Base-by-base conservation (phyloP, 2,888 invertebrate genomes). In the Mechanitis mazaeus region DNA sequence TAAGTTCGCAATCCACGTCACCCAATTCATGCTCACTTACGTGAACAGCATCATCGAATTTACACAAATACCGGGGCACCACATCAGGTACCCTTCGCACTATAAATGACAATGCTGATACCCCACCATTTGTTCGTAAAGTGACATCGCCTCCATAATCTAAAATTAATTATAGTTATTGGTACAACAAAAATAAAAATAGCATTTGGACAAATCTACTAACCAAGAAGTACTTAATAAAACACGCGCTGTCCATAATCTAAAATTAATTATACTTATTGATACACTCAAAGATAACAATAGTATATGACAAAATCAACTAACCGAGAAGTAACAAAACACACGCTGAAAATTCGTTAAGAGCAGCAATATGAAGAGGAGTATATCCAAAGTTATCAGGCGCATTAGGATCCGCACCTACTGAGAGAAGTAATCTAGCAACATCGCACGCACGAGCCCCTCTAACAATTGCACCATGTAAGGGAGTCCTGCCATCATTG, bases 11-110 rank as follows among this genome's bases (percentile, higher is more conserved):
- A 75, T 96, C 96, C 0, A 95, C 95, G 71, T 96, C 96, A 0
- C 95, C 95, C 33, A 96, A 90, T 77, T 96, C 96, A 72, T 96
- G 95, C 73, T 96, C 96, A 72, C 94, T 95, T 6, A 95, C 91
- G 69, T 94, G 93, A 12, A 96, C 94, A 0, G 95, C 94, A 46
- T 93, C 91, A 71, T 96, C 95, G 54, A 96, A 91, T 76, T 95
- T 94, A 55, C 91, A 84, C 58, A 94, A 81, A 59, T 94, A 92
- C 58, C 94, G 92, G 0, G 95, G 94, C 54, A 96, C 91, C 4
- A 95, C 94, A 69, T 96, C 95, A 0, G 96, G 96, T 0, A 95
- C 96, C 68, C 95, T 91, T n/a, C 96, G 92, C 1, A 95, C 94
- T 61, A 96, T 95, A 72, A 96, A 95, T 11, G 94, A 94, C 12